A percentile compares a stretch with the other conserved stretches of the same genome.
These are phyloP conservation scores for Hepsetus odoe DNA, from an alignment of 2,113 vertebrate genomes.

Conservation along the genomic window DNA sequence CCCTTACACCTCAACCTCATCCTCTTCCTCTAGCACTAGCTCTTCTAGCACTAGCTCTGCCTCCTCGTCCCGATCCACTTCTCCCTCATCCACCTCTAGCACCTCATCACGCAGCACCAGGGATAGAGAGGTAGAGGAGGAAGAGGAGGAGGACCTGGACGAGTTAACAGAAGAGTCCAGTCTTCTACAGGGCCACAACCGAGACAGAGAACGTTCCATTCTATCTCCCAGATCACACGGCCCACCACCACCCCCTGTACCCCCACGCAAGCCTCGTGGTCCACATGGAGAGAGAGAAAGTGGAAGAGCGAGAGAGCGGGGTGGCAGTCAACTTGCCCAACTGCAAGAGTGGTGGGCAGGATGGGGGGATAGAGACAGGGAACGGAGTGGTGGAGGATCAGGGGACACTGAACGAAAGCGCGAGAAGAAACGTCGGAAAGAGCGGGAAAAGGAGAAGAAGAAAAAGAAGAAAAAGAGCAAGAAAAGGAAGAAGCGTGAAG, in stretches of 20 bases:
- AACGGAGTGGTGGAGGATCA: slow-evolving; percentile 54
- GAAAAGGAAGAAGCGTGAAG: slow-evolving; percentile 74
- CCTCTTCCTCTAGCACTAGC: slow-evolving; percentile 69
- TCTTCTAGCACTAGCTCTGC: slow-evolving; percentile 75
- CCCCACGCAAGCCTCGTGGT: slow-evolving; percentile 78
- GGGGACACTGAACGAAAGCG: slow-evolving; percentile 74
- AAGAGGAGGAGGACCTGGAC: slow-evolving; percentile 75
- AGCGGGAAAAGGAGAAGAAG: slow-evolving; percentile 79
- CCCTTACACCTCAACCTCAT: slow-evolving; percentile 74
- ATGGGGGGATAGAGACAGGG: slow-evolving; percentile 75
- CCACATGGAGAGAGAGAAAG: slow-evolving; percentile 70
- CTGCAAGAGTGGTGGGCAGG: slow-evolving; percentile 82
- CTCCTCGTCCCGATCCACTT: slow-evolving; percentile 76
- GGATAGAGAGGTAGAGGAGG: slow-evolving; percentile 70
- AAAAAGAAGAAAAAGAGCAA: slow-evolving; percentile 81
- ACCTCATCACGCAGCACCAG: slow-evolving; percentile 76
- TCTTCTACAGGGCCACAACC: slow-evolving; percentile 72
- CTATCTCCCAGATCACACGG: slow-evolving; percentile 76
- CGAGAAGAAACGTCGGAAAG: slow-evolving; percentile 77
- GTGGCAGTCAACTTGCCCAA: slow-evolving; percentile 77
- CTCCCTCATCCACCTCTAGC: slow-evolving; percentile 75
- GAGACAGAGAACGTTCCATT: slow-evolving; percentile 72
- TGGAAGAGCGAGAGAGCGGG: slow-evolving; percentile 74
- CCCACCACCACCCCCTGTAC: slow-evolving; percentile 76
- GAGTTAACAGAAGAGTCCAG: slow-evolving; percentile 80